Base-by-base conservation (phyloP, 2,888 invertebrate genomes). In the Lamellibrachia columna region DNA sequence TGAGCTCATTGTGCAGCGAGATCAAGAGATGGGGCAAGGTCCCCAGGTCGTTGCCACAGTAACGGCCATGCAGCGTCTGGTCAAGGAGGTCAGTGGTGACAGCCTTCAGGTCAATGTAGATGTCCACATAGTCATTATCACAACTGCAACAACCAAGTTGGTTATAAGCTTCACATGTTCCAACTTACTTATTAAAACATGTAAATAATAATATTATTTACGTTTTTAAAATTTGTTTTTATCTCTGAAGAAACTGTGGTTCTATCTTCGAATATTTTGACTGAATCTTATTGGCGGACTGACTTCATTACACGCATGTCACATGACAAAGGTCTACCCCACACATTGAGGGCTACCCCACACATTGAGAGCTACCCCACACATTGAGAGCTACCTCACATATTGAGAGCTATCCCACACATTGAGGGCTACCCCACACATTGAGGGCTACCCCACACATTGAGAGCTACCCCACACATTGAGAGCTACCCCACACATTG, bases 111-210 rank as follows among this genome's bases (percentile, higher is more conserved):
- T 99, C 99, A 97, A 99, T 99, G 97, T 98, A 99, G 95, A 99
- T 98, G 97, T 98, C 98, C 95, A 99, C 98, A 97, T 98, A 98
- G 97, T 99, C 99, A 97, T 99, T 99, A 94, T 99, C 99, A 97
- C 99, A 99, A 97, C 99, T 99, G 97, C 58, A 97, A 97, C 91
- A 91, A 40, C n/a, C 15, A 75, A 4, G 60, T 6, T 40, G 40
- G 40, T 40, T 40, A 40, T 40, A 40, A 40, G 40, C 40, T 40
- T 40, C 40, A 40, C 40, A 40, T 40, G 40, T 40, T 40, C 40
- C 40, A 40, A 55, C 3, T 3, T 0, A 75, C 75, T 22, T n/a
- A 75, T 75, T 6, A 60, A 11, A 60, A 15, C 60, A 75, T 22
- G 22, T 75, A 15, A 75, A 75, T 75, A 75, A 75, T 75, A 75